phyloP scores from a whole-genome alignment of 2,888 invertebrate species.

The Embidobia sp. region DNA sequence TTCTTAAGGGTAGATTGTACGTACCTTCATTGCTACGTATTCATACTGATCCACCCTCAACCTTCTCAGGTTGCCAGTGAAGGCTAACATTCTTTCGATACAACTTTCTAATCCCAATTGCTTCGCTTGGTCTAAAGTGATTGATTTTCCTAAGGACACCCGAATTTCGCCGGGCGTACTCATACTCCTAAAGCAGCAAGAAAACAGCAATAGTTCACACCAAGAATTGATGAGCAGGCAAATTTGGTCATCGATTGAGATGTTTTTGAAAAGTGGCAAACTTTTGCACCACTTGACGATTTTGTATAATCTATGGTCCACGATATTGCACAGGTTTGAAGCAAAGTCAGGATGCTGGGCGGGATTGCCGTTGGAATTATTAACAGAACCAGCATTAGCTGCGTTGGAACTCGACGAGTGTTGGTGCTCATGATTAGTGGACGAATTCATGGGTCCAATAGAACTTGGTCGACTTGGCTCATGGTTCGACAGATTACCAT shows the following conservation, averaged over 20 bases:
- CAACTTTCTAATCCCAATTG: slow-evolving; percentile 92
- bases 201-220: slow-evolving; percentile 95
- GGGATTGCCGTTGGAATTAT: slow-evolving; percentile 74
- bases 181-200: slow-evolving; percentile 97
- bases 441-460: slow-evolving; percentile 52
- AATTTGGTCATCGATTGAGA: slow-evolving; percentile 99
- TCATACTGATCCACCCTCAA: slow-evolving; percentile 96
- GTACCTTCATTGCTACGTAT: slow-evolving; percentile 97
- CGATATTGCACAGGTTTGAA: slow-evolving; percentile 95
- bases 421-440: slow-evolving; percentile 69
- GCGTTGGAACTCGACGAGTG: slow-evolving; percentile 54
- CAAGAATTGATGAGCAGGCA: slow-evolving; percentile 98
- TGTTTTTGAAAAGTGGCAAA: slow-evolving; percentile 97
- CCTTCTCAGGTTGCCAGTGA: slow-evolving; percentile 95
- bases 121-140: slow-evolving; percentile 86
- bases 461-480: slow-evolving; percentile 70
- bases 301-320: slow-evolving; percentile 97
- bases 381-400: slow-evolving; percentile 39
- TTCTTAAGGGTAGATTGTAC: not conserved
- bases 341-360: slow-evolving; percentile 88
- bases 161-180: slow-evolving; percentile 94
- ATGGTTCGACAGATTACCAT: slow-evolving; percentile 53
- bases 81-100: slow-evolving; percentile 96
- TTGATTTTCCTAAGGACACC: slow-evolving; percentile 86
- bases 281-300: slow-evolving; percentile 99